Evolutionary conservation across 2,797 vertebrate species (phyloP), one percentile per base, ranked within the genome.

Genomic region (Cyclopterus lumpus): DNA sequence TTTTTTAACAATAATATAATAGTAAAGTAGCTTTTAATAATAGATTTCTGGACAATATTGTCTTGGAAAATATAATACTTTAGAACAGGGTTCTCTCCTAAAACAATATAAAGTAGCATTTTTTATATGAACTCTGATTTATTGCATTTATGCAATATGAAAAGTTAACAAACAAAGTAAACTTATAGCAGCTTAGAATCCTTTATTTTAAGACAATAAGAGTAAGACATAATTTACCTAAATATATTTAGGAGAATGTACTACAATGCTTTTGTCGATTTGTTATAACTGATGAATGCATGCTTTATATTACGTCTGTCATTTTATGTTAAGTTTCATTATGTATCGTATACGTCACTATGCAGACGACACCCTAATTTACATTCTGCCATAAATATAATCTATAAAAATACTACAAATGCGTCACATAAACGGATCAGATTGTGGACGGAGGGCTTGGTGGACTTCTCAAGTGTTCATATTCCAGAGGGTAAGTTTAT

Each of bases 401-500:
- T 18, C 32, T 15, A 15, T 26, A 64, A 28, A 28, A 67, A 42
- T 15, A 12, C 40, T 8, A 40, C 5, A 51, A 49, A 32, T 11
- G 20, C 46, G n/a, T 42, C 18, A 2, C 7, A 48, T n/a, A 51
- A 12, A 55, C 49, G 15, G 6, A 34, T 24, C 1, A 12, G 48
- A 10, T 51, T 49, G 30, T 8, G 2, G 20, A 0, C 3, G 0
- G 3, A 8, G 8, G 38, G 36, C 18, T 49, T 34, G 4, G 14
- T 1, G 18, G 2, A 61, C 16, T 15, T 20, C 12, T 88, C 79
- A 89, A 66, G 49, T 15, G 76, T 71, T 90, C 79, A 85, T 71
- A n/a, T 89, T 91, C 92, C 90, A 92, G 60, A 88, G 11, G 4
- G 86, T 72, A 77, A 93, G 89, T 77, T 91, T 91, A 80, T 90